A percentile compares a stretch with the other conserved stretches of the same genome.
Conservation (phyloP, 2,113 vertebrate species). For the Erinaceus europaeus region DNA sequence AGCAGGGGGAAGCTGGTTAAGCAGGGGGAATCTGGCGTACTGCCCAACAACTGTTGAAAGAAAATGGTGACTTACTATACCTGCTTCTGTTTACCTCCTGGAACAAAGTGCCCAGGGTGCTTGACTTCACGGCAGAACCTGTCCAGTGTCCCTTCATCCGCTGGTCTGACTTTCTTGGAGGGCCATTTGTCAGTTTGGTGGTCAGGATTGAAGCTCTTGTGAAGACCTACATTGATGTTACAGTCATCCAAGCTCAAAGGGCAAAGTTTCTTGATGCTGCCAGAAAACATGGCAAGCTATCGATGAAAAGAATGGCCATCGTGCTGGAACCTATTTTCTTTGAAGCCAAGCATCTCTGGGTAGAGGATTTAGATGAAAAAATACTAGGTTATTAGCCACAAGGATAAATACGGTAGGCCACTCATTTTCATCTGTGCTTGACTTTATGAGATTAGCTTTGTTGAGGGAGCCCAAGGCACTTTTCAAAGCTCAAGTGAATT, state of each 20-base stretch:
- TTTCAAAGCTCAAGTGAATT: constrained; percentile 15
- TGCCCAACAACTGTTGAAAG: background rate
- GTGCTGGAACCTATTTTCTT: background rate
- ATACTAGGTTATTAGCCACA: background rate
- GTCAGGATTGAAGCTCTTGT: rapidly evolving
- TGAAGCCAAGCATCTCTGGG: background rate
- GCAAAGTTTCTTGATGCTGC: background rate
- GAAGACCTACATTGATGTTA: too few species aligned
- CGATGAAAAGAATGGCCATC: background rate
- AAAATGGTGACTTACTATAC: background rate
- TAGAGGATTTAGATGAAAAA: constrained; percentile 6
- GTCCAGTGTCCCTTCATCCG: background rate
- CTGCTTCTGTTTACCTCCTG: background rate
- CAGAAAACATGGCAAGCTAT: background rate
- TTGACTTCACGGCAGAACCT: background rate
- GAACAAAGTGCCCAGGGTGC: background rate
- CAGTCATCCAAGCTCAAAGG: background rate
- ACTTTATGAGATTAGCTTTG: background rate
- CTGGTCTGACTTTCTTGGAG: background rate
- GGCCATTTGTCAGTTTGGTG: background rate
- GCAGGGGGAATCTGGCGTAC: too few species aligned
- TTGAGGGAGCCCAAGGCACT: background rate
- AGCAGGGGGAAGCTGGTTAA: too few species aligned
- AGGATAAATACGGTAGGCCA: background rate
- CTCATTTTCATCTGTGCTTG: background rate